Conservation (phyloP, 1,140 invertebrate genomes). For the Paralvinella palmiformis region DNA sequence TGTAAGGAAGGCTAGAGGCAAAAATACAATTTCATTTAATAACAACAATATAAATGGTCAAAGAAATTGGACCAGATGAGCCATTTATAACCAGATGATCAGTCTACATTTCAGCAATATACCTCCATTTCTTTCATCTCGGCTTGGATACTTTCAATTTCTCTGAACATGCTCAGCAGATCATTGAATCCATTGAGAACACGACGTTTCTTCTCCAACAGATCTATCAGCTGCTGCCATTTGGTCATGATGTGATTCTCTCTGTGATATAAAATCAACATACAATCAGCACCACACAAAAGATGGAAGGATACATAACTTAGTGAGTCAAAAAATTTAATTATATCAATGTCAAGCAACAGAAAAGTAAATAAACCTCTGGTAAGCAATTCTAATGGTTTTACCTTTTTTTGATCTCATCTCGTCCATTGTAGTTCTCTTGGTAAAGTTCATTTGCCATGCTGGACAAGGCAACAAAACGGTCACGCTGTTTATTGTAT, state of each 20-base stretch:
- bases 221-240: constrained; percentile 77
- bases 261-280: constrained; percentile 38
- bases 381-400: constrained; percentile 18
- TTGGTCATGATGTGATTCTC: constrained; percentile 80
- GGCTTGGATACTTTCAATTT: constrained; percentile 82
- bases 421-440: constrained; percentile 87
- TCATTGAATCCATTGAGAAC: constrained; percentile 62
- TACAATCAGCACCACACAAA: neutral
- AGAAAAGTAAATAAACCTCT: neutral
- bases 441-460: constrained; percentile 85
- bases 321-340: no score
- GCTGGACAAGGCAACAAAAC: constrained; percentile 85
- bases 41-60: neutral
- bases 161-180: constrained; percentile 77
- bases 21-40: no score
- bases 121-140: constrained; percentile 77
- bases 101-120: constrained; percentile 7
- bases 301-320: neutral
- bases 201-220: constrained; percentile 78
- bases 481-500: constrained; percentile 80
- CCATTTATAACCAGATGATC: neutral
- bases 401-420: constrained; percentile 67
- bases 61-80: neutral
- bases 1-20: constrained; percentile 4
- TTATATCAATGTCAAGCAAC: no score